Conservation (phyloP, 1,140 invertebrate genomes). For the Steinernema feltiae region DNA sequence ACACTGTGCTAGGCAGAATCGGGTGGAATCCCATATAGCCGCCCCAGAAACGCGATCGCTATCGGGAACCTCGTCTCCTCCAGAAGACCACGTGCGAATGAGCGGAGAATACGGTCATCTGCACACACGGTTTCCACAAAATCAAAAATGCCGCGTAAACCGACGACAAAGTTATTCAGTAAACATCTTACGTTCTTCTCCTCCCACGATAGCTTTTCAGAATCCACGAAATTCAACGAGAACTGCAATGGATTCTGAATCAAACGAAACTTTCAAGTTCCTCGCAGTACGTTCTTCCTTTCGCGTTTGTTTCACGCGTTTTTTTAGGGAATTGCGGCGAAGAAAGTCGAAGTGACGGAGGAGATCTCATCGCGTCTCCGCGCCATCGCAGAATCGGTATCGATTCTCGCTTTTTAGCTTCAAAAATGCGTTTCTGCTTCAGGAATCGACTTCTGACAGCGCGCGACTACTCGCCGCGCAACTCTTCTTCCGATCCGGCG, state of each 20-base stretch:
- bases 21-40: too few species aligned
- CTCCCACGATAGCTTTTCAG: neutral
- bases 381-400: neutral
- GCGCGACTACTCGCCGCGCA: neutral
- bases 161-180: neutral
- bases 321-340: neutral
- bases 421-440: neutral
- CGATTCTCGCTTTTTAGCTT: neutral
- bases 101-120: too few species aligned
- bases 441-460: neutral
- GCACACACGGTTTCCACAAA: too few species aligned
- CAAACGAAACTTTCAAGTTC: neutral
- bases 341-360: neutral
- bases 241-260: neutral
- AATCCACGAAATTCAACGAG: neutral
- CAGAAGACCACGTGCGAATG: too few species aligned
- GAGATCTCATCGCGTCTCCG: neutral
- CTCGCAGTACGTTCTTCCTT: neutral
- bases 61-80: too few species aligned
- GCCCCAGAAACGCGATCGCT: too few species aligned
- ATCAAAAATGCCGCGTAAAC: too few species aligned
- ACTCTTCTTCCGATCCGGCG: neutral
- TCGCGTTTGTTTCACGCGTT: neutral
- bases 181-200: neutral
- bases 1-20: too few species aligned